phyloP scores from a whole-genome alignment of 2,113 vertebrate genomes.

The Syrmaticus mikado region DNA sequence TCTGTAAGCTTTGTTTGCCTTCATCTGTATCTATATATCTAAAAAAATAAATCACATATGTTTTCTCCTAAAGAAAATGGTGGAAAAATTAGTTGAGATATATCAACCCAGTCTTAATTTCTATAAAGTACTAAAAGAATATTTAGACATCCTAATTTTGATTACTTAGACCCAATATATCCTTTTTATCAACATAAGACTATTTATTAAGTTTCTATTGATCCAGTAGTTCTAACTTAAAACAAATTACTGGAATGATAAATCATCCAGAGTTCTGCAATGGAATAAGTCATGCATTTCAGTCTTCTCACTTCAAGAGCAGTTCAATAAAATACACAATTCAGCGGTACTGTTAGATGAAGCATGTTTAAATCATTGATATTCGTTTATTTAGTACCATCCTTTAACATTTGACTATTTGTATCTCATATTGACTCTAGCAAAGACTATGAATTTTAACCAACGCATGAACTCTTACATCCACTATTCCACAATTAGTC shows the following conservation, averaged over 20 bases:
- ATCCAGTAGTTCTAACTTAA: slow-evolving; percentile 23
- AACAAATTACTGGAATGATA: slow-evolving; percentile 11
- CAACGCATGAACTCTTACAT: background rate
- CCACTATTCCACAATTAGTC: background rate
- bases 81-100: background rate
- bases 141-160: background rate
- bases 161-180: background rate
- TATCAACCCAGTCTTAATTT: background rate
- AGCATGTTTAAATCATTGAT: background rate
- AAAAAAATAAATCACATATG: background rate
- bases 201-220: background rate
- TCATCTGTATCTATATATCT: background rate
- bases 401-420: background rate
- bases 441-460: background rate
- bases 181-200: background rate
- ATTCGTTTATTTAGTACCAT: background rate
- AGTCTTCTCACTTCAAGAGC: background rate
- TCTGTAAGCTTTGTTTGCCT: background rate
- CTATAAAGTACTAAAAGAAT: background rate
- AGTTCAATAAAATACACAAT: background rate
- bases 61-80: background rate
- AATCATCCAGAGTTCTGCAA: background rate
- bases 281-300: background rate
- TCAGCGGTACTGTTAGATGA: background rate
- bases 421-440: background rate